Evolutionary conservation across 2,113 vertebrate genomes (phyloP).

Genomic region (Nothoprocta pentlandii): DNA sequence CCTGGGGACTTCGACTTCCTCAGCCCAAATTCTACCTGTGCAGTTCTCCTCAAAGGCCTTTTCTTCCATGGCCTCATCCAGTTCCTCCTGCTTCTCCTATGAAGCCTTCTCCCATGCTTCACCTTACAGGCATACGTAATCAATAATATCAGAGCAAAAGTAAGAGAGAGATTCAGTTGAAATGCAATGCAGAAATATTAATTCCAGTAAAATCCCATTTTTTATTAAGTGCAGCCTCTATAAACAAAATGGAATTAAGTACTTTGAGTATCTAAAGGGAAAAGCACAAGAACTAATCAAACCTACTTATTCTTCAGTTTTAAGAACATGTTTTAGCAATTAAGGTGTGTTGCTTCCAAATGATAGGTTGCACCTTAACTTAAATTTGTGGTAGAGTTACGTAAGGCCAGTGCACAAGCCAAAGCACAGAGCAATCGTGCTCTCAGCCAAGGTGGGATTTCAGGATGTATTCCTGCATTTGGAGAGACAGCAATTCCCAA

Average conservation of each 20-base stretch:
- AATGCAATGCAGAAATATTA: neutral
- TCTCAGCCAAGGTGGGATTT: neutral
- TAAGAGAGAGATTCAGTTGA: neutral
- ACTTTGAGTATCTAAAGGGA: rapidly evolving
- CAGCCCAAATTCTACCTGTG: neutral
- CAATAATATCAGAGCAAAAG: neutral
- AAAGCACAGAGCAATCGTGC: neutral
- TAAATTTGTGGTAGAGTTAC: neutral
- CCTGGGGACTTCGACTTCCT: neutral
- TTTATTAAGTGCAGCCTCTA: neutral
- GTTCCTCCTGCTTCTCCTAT: neutral
- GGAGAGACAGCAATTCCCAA: neutral
- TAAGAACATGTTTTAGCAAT: neutral
- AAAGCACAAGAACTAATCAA: neutral
- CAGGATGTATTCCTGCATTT: neutral
- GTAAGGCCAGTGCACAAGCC: neutral
- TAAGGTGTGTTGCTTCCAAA: neutral
- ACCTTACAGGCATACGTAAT: neutral
- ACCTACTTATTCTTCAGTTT: neutral
- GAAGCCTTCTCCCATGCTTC: neutral
- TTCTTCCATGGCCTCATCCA: neutral
- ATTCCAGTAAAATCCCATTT: neutral
- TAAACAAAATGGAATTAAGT: neutral
- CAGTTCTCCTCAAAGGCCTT: neutral
- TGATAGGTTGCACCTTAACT: neutral